Percentiles rank a stretch among this genome's conserved stretches.
Evolutionary conservation across 2,888 invertebrate genomes (phyloP).

Genomic region (Syrista parreyssii): DNA sequence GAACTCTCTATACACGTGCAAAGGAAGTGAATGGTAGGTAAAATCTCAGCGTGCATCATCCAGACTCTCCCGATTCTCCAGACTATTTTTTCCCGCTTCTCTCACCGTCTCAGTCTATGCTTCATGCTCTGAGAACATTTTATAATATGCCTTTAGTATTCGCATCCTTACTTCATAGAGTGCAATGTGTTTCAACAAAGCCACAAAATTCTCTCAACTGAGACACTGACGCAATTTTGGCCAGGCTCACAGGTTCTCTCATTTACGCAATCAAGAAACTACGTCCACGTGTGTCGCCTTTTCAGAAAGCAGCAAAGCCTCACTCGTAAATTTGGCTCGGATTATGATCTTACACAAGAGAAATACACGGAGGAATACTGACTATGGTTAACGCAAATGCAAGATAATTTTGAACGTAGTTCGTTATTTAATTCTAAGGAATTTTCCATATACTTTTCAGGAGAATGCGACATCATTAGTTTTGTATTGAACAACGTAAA

Average conservation of each 20-base stretch:
- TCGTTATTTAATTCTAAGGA: not conserved
- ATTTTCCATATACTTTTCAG: not conserved
- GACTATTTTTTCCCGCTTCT: not conserved
- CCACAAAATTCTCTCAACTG: not conserved
- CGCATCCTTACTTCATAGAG: not conserved
- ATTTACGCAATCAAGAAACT: not conserved
- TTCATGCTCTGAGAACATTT: not conserved
- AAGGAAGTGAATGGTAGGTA: not conserved
- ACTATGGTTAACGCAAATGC: not conserved
- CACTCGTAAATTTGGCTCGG: not conserved
- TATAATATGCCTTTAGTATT: not conserved
- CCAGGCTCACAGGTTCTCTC: not conserved
- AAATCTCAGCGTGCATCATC: not conserved
- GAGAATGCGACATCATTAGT: not conserved
- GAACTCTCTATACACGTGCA: not conserved
- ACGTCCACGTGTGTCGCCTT: not conserved
- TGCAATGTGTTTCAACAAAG: not conserved
- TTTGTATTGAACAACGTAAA: not conserved
- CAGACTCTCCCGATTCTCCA: not conserved
- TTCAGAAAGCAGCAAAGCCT: not conserved
- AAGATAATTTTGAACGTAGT: not conserved
- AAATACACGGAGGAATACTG: not conserved
- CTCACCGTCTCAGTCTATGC: not conserved
- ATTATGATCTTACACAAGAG: not conserved
- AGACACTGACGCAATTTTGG: not conserved